Evolutionary conservation across 2,113 vertebrate species (phyloP).

Genomic region (Solea senegalensis): DNA sequence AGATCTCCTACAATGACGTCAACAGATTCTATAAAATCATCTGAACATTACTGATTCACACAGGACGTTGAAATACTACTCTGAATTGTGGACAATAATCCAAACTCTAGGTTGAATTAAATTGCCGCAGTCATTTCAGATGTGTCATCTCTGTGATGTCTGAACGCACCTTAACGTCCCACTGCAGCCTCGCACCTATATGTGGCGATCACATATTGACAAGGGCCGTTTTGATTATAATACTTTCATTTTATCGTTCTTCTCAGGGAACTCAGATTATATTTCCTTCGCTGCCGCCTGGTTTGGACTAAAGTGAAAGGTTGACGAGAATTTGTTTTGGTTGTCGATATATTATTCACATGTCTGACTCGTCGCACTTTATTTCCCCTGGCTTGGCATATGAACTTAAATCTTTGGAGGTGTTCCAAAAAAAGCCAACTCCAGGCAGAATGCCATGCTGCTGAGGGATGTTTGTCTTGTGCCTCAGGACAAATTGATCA

Average conservation of each 20-base stretch:
- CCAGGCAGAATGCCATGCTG: background rate
- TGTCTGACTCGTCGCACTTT: background rate
- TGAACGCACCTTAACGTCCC: background rate
- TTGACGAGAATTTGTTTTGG: constrained; percentile 46
- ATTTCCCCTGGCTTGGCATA: constrained; percentile 6
- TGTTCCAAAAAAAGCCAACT: constrained; percentile 19
- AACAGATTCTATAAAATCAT: background rate
- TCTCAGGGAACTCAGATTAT: constrained; percentile 30
- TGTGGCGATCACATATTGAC: background rate
- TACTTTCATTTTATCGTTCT: constrained; percentile 31
- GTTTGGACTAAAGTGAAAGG: constrained; percentile 29
- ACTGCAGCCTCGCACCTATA: constrained; percentile 6
- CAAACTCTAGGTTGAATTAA: constrained; percentile 8
- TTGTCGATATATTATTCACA: constrained; percentile 7
- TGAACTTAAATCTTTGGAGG: constrained; percentile 23
- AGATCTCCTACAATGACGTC: constrained; percentile 18
- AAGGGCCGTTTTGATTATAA: constrained; percentile 25
- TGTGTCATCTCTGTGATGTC: no score
- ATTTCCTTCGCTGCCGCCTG: constrained; percentile 35
- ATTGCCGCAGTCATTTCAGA: constrained; percentile 2
- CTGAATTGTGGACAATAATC: constrained; percentile 7
- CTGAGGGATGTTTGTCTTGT: constrained; percentile 21
- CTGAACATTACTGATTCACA: no score
- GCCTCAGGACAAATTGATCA: constrained; percentile 38
- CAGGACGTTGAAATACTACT: constrained; percentile 6